phyloP scores from a whole-genome alignment of 2,113 vertebrate species.

The Calidris pygmaea region DNA sequence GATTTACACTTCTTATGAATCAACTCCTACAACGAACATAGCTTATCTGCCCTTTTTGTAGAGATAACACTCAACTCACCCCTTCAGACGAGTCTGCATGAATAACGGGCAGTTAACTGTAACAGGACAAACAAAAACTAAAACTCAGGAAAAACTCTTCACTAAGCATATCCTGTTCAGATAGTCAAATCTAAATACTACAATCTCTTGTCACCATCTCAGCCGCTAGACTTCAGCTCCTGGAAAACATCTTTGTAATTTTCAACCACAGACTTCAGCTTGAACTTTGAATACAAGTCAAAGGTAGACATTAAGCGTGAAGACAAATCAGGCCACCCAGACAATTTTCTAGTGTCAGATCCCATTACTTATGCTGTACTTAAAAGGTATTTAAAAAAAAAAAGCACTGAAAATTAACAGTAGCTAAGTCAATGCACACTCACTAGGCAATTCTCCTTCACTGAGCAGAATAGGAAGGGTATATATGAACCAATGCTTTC shows the following conservation, averaged over 20 bases:
- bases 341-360: background rate
- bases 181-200: background rate
- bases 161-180: slow-evolving; percentile 2
- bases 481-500: background rate
- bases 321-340: background rate
- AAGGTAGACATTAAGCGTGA: background rate
- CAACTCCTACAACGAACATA: background rate
- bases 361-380: background rate
- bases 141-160: background rate
- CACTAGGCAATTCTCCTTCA: background rate
- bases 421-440: background rate
- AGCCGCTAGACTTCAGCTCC: background rate
- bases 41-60: background rate
- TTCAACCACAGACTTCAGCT: background rate
- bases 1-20: background rate
- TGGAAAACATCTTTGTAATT: background rate
- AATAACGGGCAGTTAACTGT: background rate
- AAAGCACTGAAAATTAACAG: background rate
- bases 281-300: background rate
- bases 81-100: background rate
- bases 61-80: background rate
- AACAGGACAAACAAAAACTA: background rate
- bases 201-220: background rate
- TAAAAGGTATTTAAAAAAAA: background rate
- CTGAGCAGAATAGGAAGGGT: background rate